Percentiles rank a stretch among this genome's conserved stretches.
These are phyloP conservation scores for Chamaea fasciata DNA, from an alignment of 2,113 vertebrate genomes.

Conservation along the genomic window DNA sequence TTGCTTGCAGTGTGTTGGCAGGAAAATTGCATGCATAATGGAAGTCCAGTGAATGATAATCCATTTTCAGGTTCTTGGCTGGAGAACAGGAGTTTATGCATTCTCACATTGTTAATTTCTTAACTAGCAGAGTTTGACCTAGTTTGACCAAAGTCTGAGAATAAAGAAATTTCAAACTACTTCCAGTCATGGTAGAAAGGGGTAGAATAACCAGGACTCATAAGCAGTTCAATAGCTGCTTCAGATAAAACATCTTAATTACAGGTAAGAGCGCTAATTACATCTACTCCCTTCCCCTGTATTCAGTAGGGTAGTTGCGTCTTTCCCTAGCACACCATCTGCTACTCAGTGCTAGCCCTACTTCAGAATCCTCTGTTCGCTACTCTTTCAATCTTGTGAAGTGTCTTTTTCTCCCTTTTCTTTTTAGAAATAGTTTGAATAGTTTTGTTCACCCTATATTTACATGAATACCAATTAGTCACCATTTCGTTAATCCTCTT, in stretches of 20 bases:
- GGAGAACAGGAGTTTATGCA: neutral
- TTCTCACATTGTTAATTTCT: neutral
- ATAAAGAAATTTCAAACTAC: neutral
- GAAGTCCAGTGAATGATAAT: neutral
- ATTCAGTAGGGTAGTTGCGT: neutral
- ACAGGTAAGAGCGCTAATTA: constrained; percentile 22
- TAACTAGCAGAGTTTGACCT: neutral
- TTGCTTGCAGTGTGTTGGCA: neutral
- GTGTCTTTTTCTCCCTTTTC: neutral
- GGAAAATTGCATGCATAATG: neutral
- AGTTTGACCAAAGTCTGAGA: neutral
- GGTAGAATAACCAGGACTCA: neutral
- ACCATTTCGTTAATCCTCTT: neutral
- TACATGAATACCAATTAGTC: neutral
- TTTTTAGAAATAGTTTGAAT: neutral
- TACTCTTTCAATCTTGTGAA: neutral
- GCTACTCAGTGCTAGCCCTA: neutral
- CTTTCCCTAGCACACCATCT: neutral
- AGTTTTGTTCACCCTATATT: neutral
- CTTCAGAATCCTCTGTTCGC: neutral
- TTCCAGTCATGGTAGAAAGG: neutral
- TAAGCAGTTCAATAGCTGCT: constrained; percentile 14
- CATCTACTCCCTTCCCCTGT: neutral
- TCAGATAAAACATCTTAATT: constrained; percentile 20
- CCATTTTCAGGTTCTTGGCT: constrained; percentile 6